Base-by-base conservation (phyloP, 2,113 vertebrate genomes). In the Opisthocomus hoazin region DNA sequence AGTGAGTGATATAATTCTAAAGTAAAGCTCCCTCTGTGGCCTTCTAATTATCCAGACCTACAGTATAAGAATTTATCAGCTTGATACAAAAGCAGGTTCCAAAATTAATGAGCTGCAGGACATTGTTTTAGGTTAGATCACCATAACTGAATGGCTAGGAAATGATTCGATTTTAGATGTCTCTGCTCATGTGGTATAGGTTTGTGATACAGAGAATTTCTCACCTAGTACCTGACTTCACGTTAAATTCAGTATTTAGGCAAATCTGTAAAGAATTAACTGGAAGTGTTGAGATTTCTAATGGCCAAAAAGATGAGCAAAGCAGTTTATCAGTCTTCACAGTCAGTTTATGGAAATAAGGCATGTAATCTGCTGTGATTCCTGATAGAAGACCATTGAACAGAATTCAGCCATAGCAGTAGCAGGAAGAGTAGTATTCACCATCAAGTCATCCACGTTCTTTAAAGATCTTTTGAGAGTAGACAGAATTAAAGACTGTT, bases 21-120 rank as follows among this genome's bases (percentile, higher is more conserved):
- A 81, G 32, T 70, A 84, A 75, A 84, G 15, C 26, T 79, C 23
- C n/a, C 36, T 81, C 21, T 86, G 36, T 2, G 3, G 12, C 30
- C 70, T 86, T 43, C 23, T 60, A 58, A 78, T 88, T 87, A 61
- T 65, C 46, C 50, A 69, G 16, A 18, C 10, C 21, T 54, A 23
- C 16, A 48, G 29, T 64, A 15, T 53, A 56, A 8, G 53, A 75
- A 88, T 93, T 86, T 74, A 73, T 57, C 36, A 57, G 19, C 46
- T 84, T 70, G 82, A 76, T 70, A 30, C n/a, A 73, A 83, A 85
- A 68, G n/a, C 19, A n/a, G n/a, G 10, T 79, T 89, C 43, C 83
- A 46, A 79, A 95, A 80, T 13, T 32, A 76, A 65, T 69, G 41
- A 66, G 48, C 50, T 93, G 26, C 39, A 64, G 18, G 46, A 20